A percentile compares a stretch with the other conserved stretches of the same genome.
These are phyloP conservation scores for Enteromius radiatus DNA, from an alignment of 2,797 vertebrate species.

Conservation along the genomic window DNA sequence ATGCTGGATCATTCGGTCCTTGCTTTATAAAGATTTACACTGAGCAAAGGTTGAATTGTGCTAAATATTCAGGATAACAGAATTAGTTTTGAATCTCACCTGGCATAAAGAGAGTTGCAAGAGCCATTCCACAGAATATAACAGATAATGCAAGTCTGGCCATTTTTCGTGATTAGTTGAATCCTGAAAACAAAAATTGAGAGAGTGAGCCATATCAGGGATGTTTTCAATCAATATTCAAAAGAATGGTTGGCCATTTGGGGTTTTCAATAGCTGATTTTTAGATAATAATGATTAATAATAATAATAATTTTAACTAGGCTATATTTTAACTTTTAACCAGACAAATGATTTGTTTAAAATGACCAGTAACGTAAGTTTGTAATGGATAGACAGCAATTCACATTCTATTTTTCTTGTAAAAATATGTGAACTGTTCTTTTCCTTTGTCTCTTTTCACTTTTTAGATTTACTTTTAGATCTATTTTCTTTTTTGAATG, in stretches of 20 bases:
- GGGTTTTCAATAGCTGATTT: background rate
- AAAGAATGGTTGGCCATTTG: background rate
- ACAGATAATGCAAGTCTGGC: conserved; percentile 62
- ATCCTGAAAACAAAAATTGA: conserved; percentile 57
- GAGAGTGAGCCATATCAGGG: background rate
- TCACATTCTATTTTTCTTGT: background rate
- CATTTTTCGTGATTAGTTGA: conserved; percentile 69
- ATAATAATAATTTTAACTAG: too few species aligned
- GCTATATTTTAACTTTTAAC: background rate
- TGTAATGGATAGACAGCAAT: background rate
- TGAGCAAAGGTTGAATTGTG: background rate
- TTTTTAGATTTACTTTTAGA: background rate
- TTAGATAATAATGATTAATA: background rate
- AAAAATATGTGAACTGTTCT: background rate
- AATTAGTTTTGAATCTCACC: conserved; percentile 66
- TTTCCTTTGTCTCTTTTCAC: background rate
- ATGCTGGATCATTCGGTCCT: background rate
- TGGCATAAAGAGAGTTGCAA: conserved; percentile 75
- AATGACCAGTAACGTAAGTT: background rate
- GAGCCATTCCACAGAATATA: conserved; percentile 72
- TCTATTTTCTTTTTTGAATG: background rate
- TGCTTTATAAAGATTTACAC: background rate
- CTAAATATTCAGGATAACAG: background rate
- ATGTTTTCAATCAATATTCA: background rate
- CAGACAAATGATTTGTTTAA: background rate